Base-by-base conservation (phyloP, 2,797 vertebrate genomes). In the Hybognathus amarus region DNA sequence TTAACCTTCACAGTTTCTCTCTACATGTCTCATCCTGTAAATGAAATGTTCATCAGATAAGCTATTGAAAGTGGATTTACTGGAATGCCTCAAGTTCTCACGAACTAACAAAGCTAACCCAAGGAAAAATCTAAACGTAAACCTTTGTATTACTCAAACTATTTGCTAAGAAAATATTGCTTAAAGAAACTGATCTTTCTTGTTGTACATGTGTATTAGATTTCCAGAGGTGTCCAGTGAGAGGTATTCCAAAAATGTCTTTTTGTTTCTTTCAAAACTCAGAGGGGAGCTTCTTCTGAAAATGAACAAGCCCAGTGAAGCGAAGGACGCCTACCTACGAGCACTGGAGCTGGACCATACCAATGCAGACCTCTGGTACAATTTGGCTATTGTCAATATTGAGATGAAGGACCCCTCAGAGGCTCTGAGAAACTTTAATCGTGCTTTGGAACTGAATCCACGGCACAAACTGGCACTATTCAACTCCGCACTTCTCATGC, bases 361-460 rank as follows among this genome's bases (percentile, higher is more conserved):
- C 87, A 99, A 99, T 77, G 96, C 98, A 36, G 98, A 99, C 89
- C 94, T 99, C 83, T 99, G 98, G 98, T 99, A 99, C 93, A 99
- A 99, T 91, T 92, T 99, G 90, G 98, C 98, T 24, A 99, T 99
- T 71, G 98, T 99, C 89, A 96, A 97, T 90, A 99, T 99, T 67
- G 98, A 99, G 92, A 96, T 99, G 94, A 99, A 98, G 92, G 97
- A 98, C 88, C 96, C 97, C 1, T 88, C 95, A 0, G 98, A 99
- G 89, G 98, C 98, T 17, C 92, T 99, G 84, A 97, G 94, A 89
- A 98, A 98, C 91, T 99, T 99, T 90, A 98, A 99, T 91, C 96
- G 83, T 50, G 98, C 98, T 0, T 93, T 99, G 83, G 96, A 97
- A 89, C 93, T 99, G 82, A 98, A 96, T 93, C 96, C 96, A 0